Evolutionary conservation across 2,797 vertebrate genomes (phyloP).

Genomic region (Amazona finschi): DNA sequence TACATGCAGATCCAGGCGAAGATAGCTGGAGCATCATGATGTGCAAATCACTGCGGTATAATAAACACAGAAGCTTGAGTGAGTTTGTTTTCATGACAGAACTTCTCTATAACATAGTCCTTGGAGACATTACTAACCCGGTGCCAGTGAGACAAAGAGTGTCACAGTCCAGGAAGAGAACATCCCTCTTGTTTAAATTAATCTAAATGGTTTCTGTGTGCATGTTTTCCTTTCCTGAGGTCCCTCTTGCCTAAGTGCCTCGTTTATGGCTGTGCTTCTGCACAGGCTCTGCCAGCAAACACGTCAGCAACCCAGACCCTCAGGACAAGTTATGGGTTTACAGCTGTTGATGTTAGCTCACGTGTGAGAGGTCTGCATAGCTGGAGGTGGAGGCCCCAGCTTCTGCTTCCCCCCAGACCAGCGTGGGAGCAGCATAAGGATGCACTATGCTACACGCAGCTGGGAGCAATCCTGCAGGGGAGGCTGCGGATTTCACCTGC

Average conservation of each 20-base stretch:
- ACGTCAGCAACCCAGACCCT: neutral
- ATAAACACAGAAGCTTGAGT: neutral
- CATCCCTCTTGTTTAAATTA: neutral
- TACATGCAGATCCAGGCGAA: accelerated
- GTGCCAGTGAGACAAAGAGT: neutral
- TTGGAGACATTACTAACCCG: neutral
- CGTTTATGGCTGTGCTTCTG: neutral
- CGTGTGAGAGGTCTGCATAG: neutral
- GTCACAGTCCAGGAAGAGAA: neutral
- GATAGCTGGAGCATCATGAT: neutral
- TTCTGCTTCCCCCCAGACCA: neutral
- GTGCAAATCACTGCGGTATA: neutral
- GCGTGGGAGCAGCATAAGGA: neutral
- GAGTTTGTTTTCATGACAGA: neutral
- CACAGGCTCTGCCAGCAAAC: neutral
- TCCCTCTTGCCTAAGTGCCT: neutral
- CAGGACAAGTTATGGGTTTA: neutral
- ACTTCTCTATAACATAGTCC: neutral
- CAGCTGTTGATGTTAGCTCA: neutral
- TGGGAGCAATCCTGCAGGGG: neutral
- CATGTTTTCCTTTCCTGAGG: neutral
- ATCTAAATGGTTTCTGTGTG: neutral
- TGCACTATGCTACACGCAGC: accelerated
- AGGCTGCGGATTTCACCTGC: neutral
- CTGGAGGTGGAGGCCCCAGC: neutral